Evolutionary conservation across 37 sponge, comb jelly and placozoan genomes (phyloP).

Genomic region (Lycopodina hypogea): DNA sequence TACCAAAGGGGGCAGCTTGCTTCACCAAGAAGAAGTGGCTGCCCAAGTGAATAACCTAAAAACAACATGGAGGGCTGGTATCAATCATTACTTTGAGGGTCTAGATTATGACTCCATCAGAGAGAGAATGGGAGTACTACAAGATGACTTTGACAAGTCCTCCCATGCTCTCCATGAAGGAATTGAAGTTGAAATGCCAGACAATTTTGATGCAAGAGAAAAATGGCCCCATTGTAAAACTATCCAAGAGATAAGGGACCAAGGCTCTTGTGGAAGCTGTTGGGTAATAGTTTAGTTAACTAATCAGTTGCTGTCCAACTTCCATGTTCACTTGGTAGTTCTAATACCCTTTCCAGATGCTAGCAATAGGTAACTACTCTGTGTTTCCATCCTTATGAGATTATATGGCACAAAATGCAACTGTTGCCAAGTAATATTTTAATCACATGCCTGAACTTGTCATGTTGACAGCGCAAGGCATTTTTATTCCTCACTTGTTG

Average conservation of each 20-base stretch:
- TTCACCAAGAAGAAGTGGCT: neutral
- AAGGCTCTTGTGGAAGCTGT: conserved; percentile 94
- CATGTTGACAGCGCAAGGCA: too few relatives aligned
- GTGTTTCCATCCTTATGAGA: too few relatives aligned
- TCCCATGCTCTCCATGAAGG: conserved; percentile 33
- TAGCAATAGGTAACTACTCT: neutral
- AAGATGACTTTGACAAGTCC: conserved; percentile 22
- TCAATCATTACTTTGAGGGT: conserved; percentile 40
- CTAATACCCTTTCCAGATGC: too few relatives aligned
- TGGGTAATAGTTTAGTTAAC: conserved; percentile 71
- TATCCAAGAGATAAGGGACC: conserved; percentile 86
- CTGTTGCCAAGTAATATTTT: too few relatives aligned
- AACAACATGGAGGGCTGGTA: conserved; percentile 76
- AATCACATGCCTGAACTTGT: too few relatives aligned
- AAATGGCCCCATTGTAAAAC: conserved; percentile 85
- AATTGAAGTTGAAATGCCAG: conserved; percentile 64
- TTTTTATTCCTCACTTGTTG: too few relatives aligned
- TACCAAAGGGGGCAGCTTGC: neutral
- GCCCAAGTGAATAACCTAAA: conserved; percentile 3
- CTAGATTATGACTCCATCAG: conserved; percentile 26
- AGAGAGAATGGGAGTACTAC: conserved; percentile 38
- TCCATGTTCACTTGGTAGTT: too few relatives aligned
- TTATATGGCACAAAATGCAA: too few relatives aligned
- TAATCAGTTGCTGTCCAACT: too few relatives aligned
- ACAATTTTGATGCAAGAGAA: conserved; percentile 84